These are phyloP conservation scores for Platanista minor DNA, from an alignment of 2,113 vertebrate species.

Conservation along the genomic window DNA sequence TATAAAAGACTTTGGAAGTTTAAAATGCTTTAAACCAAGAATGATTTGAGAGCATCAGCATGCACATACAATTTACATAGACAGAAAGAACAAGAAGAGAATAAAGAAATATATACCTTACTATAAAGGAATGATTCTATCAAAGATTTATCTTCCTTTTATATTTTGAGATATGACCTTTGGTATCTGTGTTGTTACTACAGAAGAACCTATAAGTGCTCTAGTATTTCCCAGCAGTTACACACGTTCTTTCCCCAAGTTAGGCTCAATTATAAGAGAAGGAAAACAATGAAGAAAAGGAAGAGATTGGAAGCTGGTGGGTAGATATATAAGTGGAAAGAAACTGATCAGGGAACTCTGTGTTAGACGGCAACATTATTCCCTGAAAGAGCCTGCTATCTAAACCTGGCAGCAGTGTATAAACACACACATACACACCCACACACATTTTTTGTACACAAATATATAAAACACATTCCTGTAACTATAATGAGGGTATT, in stretches of 20 bases:
- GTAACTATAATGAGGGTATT: neutral
- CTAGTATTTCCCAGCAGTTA: neutral
- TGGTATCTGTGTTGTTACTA: neutral
- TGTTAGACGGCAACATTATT: neutral
- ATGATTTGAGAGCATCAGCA: neutral
- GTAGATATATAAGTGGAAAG: neutral
- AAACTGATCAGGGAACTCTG: neutral
- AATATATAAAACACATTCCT: neutral
- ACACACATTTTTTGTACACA: neutral
- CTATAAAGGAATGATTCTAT: neutral
- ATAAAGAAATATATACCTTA: neutral
- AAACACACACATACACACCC: neutral
- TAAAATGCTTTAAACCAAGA: neutral
- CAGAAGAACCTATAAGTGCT: neutral
- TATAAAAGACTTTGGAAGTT: neutral
- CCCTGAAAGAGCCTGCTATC: neutral
- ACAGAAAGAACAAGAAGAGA: neutral
- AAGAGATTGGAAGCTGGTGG: neutral
- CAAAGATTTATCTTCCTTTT: neutral
- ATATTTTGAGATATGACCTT: neutral
- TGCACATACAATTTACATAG: neutral
- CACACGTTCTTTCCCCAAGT: neutral
- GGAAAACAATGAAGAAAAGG: neutral
- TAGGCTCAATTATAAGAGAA: neutral
- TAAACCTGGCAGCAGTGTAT: neutral